Conservation (phyloP, 2,888 invertebrate species). For the Tricholauxania praeusta region DNA sequence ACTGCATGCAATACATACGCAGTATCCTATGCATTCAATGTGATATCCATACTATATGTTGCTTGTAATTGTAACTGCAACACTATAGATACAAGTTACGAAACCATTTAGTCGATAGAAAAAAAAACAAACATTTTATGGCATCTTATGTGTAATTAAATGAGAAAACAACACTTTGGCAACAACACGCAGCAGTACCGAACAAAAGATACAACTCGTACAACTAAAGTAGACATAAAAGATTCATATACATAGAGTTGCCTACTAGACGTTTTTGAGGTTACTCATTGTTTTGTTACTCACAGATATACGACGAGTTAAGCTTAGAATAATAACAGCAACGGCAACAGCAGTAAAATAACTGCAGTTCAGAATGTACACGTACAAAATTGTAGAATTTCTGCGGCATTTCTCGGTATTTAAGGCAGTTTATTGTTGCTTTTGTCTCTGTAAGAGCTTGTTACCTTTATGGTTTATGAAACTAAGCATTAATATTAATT, state of each 20-base stretch:
- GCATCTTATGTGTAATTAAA: slow-evolving; percentile 9
- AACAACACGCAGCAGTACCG: neutral
- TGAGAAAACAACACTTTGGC: slow-evolving; percentile 4
- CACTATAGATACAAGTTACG: no score
- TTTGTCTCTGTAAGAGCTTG: neutral
- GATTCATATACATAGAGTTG: neutral
- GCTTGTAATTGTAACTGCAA: no score
- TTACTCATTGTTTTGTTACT: slow-evolving; percentile 9
- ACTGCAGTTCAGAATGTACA: neutral
- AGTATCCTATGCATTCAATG: no score
- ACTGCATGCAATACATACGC: no score
- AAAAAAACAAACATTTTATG: neutral
- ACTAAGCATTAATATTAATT: neutral
- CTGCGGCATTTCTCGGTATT: slow-evolving; percentile 12
- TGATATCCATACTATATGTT: no score
- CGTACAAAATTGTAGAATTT: slow-evolving; percentile 4
- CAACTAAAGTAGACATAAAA: neutral
- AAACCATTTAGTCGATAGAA: neutral
- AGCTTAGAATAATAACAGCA: neutral
- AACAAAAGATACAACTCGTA: neutral
- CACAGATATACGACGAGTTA: neutral
- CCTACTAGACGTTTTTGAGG: neutral
- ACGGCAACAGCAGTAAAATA: neutral
- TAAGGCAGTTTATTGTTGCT: neutral
- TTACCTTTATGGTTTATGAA: slow-evolving; percentile 1